Base-by-base conservation (phyloP, 2,113 vertebrate species). In the Takifugu flavidus region DNA sequence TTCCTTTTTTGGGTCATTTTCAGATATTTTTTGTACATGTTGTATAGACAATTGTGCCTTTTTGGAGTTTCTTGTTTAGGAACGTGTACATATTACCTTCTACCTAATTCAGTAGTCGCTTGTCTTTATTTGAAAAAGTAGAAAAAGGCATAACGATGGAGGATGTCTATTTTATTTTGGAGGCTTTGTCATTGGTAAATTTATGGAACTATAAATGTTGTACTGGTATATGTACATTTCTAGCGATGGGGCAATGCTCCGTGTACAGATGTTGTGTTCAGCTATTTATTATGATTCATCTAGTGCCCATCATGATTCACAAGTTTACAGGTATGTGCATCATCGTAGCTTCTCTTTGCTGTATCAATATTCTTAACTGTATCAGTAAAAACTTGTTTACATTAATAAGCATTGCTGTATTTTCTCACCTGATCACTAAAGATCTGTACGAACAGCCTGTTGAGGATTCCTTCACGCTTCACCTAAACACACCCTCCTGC, bases 21-120 rank as follows among this genome's bases (percentile, higher is more conserved):
- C n/a, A 5, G 4, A 6, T 95, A 98, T 98, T 76, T 80, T 96
- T 98, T 99, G 95, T 98, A 99, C 89, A 98, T 98, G 95, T 97
- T 98, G 96, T 99, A 98, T 92, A 98, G 94, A 98, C 92, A 57
- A 92, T 95, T 93, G 97, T 99, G 95, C 96, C 97, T 98, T 47
- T 98, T 80, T 93, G 91, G 91, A 94, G 91, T 95, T 94, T 93
- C 92, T 92, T 91, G 93, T 95, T 95, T 93, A 92, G 80, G 91
- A 92, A 91, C 87, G 78, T 99, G 96, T 98, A 98, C 88, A 98
- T 93, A 95, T 90, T 91, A 91, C 92, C 91, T 92, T 90, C 85
- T 80, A 90, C 20, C 20, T 20, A 91, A 91, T 88, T 90, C 91
- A 89, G 90, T 96, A 93, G 91, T 93, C 91, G 91, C 90, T 94